These are phyloP conservation scores for Hoplias malabaricus DNA, from an alignment of 2,113 vertebrate species.

Conservation along the genomic window DNA sequence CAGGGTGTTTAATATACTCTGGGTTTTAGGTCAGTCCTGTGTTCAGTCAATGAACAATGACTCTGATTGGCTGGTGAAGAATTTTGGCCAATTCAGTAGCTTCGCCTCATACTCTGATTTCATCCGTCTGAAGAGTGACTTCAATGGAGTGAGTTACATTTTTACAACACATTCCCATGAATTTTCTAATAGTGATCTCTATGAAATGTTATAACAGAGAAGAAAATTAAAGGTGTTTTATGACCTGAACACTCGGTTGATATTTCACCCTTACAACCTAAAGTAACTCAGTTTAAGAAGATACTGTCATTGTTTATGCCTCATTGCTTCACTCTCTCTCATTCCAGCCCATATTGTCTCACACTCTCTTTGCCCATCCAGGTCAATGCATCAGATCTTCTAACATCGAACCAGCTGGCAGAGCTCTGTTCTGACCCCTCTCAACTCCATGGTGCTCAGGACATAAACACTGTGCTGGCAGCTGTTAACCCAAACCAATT, in stretches of 20 bases:
- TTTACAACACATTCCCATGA: not conserved
- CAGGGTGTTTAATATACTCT: not conserved
- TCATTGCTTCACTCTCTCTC: not conserved
- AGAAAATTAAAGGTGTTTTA: too few relatives aligned
- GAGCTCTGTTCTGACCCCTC: slow-evolving; percentile 49
- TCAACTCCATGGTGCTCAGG: slow-evolving; percentile 35
- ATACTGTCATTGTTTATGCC: not conserved
- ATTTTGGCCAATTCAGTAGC: slow-evolving; percentile 52
- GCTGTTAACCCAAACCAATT: slow-evolving; percentile 44
- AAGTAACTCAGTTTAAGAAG: too few relatives aligned
- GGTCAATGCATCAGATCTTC: slow-evolving; percentile 52
- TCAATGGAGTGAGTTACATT: slow-evolving; percentile 57
- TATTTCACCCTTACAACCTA: too few relatives aligned
- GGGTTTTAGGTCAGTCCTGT: slow-evolving; percentile 53
- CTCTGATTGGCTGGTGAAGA: slow-evolving; percentile 53
- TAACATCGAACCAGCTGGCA: slow-evolving; percentile 53
- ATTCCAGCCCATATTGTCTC: not conserved
- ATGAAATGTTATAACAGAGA: too few relatives aligned
- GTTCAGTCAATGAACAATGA: slow-evolving; percentile 41
- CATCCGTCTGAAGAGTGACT: slow-evolving; percentile 53
- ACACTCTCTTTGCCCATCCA: slow-evolving; percentile 20
- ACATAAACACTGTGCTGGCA: slow-evolving; percentile 53
- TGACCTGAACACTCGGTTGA: too few relatives aligned
- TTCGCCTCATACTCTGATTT: slow-evolving; percentile 52
- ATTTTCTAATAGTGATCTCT: too few relatives aligned